Percentiles rank a stretch among this genome's conserved stretches.
Evolutionary conservation across 2,113 vertebrate species (phyloP).

Genomic region (Rhinoderma darwinii): DNA sequence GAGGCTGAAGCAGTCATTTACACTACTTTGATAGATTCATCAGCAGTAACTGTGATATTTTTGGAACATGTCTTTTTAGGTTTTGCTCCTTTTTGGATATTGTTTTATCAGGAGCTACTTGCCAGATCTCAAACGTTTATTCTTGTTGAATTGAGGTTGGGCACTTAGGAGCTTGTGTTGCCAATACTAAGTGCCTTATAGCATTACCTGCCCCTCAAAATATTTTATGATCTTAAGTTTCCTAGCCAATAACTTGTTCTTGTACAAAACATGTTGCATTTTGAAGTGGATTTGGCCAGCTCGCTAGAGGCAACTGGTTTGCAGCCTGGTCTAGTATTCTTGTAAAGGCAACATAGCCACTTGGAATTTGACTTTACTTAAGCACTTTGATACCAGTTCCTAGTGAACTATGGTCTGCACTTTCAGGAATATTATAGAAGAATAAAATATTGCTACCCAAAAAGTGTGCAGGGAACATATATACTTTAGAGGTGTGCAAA

Average conservation of each 20-base stretch:
- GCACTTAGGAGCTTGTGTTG: constrained; percentile 5
- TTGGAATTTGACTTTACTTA: background rate
- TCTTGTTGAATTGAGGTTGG: background rate
- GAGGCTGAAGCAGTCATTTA: background rate
- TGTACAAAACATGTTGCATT: background rate
- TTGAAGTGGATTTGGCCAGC: background rate
- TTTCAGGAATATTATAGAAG: background rate
- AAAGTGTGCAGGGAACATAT: background rate
- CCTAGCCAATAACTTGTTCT: background rate
- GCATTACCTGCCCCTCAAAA: background rate
- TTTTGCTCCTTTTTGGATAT: background rate
- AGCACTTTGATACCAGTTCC: background rate
- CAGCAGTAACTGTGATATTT: constrained; percentile 19
- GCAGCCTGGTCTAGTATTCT: background rate
- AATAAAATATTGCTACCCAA: background rate
- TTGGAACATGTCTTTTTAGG: constrained; percentile 6
- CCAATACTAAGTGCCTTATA: constrained; percentile 48
- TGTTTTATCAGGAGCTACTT: constrained; percentile 35
- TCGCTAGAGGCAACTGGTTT: background rate
- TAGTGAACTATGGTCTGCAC: background rate
- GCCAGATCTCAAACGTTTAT: background rate
- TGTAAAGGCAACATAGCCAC: background rate
- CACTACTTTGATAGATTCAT: background rate
- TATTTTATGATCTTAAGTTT: background rate
- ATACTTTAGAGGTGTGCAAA: background rate